These are phyloP conservation scores for Ambastaia sidthimunki DNA, from an alignment of 2,797 vertebrate genomes.

Conservation along the genomic window DNA sequence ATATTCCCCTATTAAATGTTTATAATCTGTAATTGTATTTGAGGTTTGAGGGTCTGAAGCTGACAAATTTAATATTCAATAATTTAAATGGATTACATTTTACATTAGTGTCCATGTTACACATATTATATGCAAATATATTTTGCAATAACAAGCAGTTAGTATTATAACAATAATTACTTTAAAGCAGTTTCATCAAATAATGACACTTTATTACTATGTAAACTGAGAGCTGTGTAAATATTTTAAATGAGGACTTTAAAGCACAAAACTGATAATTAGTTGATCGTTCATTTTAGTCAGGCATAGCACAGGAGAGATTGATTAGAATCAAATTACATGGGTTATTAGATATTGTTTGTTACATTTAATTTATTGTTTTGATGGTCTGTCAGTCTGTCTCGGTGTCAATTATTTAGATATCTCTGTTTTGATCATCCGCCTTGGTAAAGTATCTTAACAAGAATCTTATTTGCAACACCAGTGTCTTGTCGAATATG, in stretches of 20 bases:
- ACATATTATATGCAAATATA: background rate
- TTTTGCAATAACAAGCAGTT: background rate
- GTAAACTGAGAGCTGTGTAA: background rate
- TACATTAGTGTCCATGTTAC: background rate
- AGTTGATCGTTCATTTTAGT: background rate
- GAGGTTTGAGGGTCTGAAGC: background rate
- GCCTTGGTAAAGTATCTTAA: slow-evolving; percentile 76
- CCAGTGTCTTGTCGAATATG: slow-evolving; percentile 75
- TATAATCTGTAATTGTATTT: slow-evolving; percentile 41
- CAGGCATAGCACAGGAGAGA: background rate
- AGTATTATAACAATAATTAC: background rate
- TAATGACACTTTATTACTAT: background rate
- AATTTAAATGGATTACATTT: background rate
- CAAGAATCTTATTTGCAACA: slow-evolving; percentile 76
- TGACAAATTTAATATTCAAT: background rate
- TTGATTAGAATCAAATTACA: background rate
- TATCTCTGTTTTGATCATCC: slow-evolving; percentile 71
- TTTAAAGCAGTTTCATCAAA: background rate
- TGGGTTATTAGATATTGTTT: background rate
- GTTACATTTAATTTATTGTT: background rate
- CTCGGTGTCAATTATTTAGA: slow-evolving; percentile 67
- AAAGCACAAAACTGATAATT: background rate
- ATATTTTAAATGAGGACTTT: background rate
- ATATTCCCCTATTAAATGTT: slow-evolving; percentile 18
- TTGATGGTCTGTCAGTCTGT: slow-evolving; percentile 37